Base-by-base conservation (phyloP, 37 sponge, comb jelly and placozoan genomes). In the Mnemiopsis leidyi region DNA sequence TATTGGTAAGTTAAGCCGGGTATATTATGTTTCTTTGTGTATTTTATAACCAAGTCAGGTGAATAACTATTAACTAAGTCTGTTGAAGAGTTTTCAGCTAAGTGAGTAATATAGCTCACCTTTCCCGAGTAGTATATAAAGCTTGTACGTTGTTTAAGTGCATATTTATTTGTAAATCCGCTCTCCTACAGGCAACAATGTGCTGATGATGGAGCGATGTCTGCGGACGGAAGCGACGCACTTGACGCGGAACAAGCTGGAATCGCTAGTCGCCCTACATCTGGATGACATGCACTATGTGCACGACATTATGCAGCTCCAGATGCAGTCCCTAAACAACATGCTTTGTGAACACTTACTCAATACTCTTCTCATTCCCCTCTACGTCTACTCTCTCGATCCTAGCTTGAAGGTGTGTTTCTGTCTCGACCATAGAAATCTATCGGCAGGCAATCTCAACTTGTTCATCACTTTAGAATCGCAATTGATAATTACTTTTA, bases 271-370 rank as follows among this genome's bases (percentile, higher is more conserved):
- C 16, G 99, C 97, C 0, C 97, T 96, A 23, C 99, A 99, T 39
- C 73, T 99, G 68, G 99, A 99, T 71, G 96, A 97, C 68, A 93
- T 97, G 92, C 97, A 96, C 69, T 99, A 99, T 76, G 75, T 99
- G 68, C 94, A 96, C 39, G 99, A 99, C 83, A 96, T 99, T 92
- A 93, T 96, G 32, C 93, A 82, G 30, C 96, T 99, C 23, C 68
- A 88, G 25, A 40, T 97, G 3, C 32, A 32, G 61, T 34, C 92
- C 13, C 95, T 99, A 67, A 94, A 95, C 69, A 94, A 93, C 23
- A 40, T 99, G 32, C 82, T 99, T 20, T 38, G 83, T 0, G 95
- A 94, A 32, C 95, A 96, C 68, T 83, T 96, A 21, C 96, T 95
- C 68, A 95, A 95, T 73, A 92, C 96, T 0, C 97, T 99, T 61